Base-by-base conservation (phyloP, 2,888 invertebrate species). In the Drepanosiphum platanoidis region DNA sequence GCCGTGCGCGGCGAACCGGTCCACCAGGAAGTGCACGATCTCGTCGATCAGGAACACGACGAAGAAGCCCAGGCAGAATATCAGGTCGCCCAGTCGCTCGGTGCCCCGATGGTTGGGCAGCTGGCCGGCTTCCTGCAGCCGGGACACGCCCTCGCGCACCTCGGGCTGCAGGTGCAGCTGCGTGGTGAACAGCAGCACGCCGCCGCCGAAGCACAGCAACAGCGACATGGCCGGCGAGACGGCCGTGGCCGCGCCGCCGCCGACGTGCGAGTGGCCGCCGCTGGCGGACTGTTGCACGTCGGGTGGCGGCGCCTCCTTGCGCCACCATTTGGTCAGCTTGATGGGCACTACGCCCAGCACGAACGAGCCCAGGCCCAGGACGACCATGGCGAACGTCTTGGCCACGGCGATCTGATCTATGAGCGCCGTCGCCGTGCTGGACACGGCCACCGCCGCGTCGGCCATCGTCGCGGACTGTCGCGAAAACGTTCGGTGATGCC, bases 321-420 rank as follows among this genome's bases (percentile, higher is more conserved):
- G 91, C 87, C 94, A 92, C 89, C 92, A 92, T 88, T 90, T 92
- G 64, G 94, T 92, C 86, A 96, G 90, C 88, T 94, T 90, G 87
- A 95, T 91, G 0, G 97, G 96, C 39, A 93, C 89, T 11, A 94
- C 90, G 71, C 97, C 97, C 88, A 95, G 93, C 30, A 93, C 89
- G 89, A 95, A 92, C 68, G 96, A 95, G 32, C 94, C 93, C 86
- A 91, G 89, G 88, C 96, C 94, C 27, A 97, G 92, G 39, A 94
- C 93, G 68, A 92, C 90, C 94, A 97, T 95, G 1, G 96, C 93
- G 7, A 95, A 93, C 32, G 93, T 92, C 90, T 97, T 97, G 27
- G 96, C 95, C 52, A 93, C 88, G 32, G 94, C 89, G 13, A 93
- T 52, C 34, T 81, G 74, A 66, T 86, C 80, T 58, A 86, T 36